A percentile compares a stretch with the other conserved stretches of the same genome.
Conservation (phyloP, 2,113 vertebrate genomes). For the Mungos mungo region DNA sequence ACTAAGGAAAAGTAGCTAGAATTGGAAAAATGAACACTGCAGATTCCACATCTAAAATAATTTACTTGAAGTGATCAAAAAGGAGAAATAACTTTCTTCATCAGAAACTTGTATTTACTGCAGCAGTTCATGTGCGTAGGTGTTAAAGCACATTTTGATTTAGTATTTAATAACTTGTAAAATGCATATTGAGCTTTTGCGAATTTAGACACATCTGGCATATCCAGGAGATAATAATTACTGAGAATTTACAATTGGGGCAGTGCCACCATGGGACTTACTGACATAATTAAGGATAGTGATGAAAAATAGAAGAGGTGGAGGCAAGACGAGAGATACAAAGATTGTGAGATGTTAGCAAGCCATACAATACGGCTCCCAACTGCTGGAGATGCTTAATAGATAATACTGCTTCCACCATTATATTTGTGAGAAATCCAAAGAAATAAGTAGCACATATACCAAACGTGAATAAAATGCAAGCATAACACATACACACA, state of each 20-base stretch:
- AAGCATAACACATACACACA: background rate
- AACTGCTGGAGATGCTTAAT: background rate
- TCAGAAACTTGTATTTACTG: slow-evolving; percentile 48
- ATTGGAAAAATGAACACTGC: slow-evolving; percentile 16
- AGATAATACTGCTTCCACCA: background rate
- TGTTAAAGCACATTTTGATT: slow-evolving; percentile 45
- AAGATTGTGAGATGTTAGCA: background rate
- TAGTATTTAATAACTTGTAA: slow-evolving; percentile 59
- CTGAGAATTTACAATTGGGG: slow-evolving; percentile 16
- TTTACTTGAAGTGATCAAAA: slow-evolving; percentile 59
- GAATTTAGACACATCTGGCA: slow-evolving; percentile 48
- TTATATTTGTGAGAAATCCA: background rate
- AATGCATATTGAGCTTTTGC: slow-evolving; percentile 46
- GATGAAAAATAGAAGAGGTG: background rate
- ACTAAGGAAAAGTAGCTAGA: background rate
- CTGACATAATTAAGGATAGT: slow-evolving; percentile 51
- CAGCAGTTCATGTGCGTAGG: background rate
- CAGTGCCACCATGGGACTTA: background rate
- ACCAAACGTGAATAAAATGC: background rate
- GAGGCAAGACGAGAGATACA: background rate
- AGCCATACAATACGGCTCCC: background rate
- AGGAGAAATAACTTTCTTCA: slow-evolving; percentile 39
- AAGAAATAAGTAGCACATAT: background rate
- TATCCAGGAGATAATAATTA: slow-evolving; percentile 53
- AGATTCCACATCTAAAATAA: slow-evolving; percentile 23